Conservation (phyloP, 2,888 invertebrate species). For the Lymantria dispar region DNA sequence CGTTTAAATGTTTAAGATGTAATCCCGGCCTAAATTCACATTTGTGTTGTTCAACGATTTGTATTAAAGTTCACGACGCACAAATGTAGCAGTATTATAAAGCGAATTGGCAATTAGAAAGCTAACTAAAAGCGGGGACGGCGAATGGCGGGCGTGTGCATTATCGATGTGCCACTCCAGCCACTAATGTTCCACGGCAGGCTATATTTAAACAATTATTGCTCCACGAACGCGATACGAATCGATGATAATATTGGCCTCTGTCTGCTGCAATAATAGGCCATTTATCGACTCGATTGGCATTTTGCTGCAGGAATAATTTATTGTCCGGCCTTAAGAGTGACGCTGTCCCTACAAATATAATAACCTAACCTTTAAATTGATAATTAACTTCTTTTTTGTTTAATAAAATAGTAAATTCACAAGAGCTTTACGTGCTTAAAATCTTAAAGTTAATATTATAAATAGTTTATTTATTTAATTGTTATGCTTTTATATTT, state of each 20-base stretch:
- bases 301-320: conserved; percentile 73
- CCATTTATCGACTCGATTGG: conserved; percentile 74
- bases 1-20: conserved; percentile 45
- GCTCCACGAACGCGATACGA: conserved; percentile 71
- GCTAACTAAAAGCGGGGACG: conserved; percentile 49
- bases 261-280: conserved; percentile 76
- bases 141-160: conserved; percentile 46
- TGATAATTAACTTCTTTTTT: conserved; percentile 57
- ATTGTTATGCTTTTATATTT: too few species aligned
- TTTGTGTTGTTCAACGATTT: conserved; percentile 36
- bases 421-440: conserved; percentile 46
- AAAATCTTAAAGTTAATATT: conserved; percentile 31
- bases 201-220: conserved; percentile 79
- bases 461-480: too few species aligned
- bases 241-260: conserved; percentile 76
- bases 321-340: conserved; percentile 70
- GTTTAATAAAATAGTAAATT: conserved; percentile 73
- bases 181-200: conserved; percentile 64
- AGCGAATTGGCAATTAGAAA: conserved; percentile 53
- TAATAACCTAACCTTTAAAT: conserved; percentile 63
- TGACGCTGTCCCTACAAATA: conserved; percentile 62
- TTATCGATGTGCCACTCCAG: conserved; percentile 66
- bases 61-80: conserved; percentile 27
- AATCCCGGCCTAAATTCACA: conserved; percentile 39
- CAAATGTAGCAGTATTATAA: conserved; percentile 13